Conservation (phyloP, 2,888 invertebrate species). For the Mythimna lalbum region DNA sequence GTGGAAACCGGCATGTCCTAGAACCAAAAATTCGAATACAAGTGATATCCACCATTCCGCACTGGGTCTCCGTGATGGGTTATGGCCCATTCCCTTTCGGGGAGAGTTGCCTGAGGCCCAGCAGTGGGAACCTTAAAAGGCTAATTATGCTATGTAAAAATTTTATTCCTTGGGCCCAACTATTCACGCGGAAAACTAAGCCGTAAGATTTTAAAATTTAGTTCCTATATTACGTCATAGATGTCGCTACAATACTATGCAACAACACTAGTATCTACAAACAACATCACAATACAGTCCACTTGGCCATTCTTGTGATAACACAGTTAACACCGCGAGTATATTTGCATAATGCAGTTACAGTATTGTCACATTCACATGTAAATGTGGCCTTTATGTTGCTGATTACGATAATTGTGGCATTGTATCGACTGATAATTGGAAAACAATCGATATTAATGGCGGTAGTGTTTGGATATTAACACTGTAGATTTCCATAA, state of each 20-base stretch:
- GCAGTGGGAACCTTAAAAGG: too few relatives aligned
- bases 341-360: constrained; percentile 34
- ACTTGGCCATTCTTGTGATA: constrained; percentile 14
- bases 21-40: too few relatives aligned
- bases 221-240: too few relatives aligned
- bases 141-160: too few relatives aligned
- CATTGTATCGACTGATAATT: constrained; percentile 32
- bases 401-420: constrained; percentile 32
- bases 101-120: too few relatives aligned
- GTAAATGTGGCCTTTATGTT: constrained; percentile 44
- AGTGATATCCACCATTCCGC: too few relatives aligned
- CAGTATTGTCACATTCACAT: constrained; percentile 40
- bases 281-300: background rate
- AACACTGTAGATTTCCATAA: background rate
- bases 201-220: too few relatives aligned
- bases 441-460: constrained; percentile 13
- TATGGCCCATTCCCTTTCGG: too few relatives aligned
- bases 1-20: too few relatives aligned
- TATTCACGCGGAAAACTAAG: too few relatives aligned
- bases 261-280: background rate
- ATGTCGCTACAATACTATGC: background rate
- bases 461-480: background rate
- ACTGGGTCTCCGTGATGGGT: too few relatives aligned
- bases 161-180: too few relatives aligned
- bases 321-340: constrained; percentile 7